Conservation (phyloP, 2,113 vertebrate genomes). For the Takifugu flavidus region DNA sequence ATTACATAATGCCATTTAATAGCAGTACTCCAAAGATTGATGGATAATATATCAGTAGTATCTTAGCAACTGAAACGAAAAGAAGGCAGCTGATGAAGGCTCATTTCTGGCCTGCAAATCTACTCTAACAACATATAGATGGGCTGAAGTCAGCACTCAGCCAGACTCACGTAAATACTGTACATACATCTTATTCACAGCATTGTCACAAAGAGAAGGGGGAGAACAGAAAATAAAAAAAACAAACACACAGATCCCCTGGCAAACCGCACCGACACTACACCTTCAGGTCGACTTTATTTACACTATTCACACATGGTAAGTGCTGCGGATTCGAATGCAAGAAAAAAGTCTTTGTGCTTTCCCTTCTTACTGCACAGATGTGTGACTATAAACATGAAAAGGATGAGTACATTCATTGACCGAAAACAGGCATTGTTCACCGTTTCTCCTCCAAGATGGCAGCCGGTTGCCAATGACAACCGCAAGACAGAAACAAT, state of each 20-base stretch:
- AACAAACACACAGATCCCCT: background rate
- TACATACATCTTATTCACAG: slow-evolving; percentile 71
- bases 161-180: slow-evolving; percentile 63
- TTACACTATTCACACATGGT: slow-evolving; percentile 70
- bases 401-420: slow-evolving; percentile 48
- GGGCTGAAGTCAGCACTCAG: slow-evolving; percentile 56
- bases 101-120: slow-evolving; percentile 55
- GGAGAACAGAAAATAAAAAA: slow-evolving; percentile 18
- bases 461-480: slow-evolving; percentile 56
- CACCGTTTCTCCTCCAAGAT: slow-evolving; percentile 45
- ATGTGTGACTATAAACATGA: slow-evolving; percentile 31
- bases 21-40: slow-evolving; percentile 70
- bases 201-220: slow-evolving; percentile 39
- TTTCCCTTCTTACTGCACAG: slow-evolving; percentile 65
- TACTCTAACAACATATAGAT: slow-evolving; percentile 62
- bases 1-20: slow-evolving; percentile 73
- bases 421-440: slow-evolving; percentile 19
- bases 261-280: slow-evolving; percentile 35
- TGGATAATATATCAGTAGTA: slow-evolving; percentile 67
- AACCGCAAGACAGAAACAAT: slow-evolving; percentile 17
- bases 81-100: slow-evolving; percentile 49
- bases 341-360: slow-evolving; percentile 54
- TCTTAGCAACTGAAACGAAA: slow-evolving; percentile 63
- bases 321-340: slow-evolving; percentile 52
- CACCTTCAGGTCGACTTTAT: slow-evolving; percentile 61